Percentiles rank a stretch among this genome's conserved stretches.
These are phyloP conservation scores for Mirounga angustirostris DNA, from an alignment of 2,113 vertebrate genomes.

Conservation along the genomic window DNA sequence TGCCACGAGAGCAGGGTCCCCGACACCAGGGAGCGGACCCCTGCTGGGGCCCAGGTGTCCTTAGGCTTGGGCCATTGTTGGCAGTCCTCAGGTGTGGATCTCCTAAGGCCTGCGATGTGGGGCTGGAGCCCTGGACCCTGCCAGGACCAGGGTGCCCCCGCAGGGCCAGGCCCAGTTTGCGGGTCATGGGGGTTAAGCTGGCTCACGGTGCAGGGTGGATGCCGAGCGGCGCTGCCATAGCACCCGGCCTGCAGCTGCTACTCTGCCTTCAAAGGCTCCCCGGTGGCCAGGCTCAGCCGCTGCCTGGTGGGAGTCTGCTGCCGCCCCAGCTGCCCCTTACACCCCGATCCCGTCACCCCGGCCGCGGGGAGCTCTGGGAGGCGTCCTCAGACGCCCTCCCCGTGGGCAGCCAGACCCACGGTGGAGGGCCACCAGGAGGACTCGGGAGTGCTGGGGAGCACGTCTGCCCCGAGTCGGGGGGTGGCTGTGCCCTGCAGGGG, in stretches of 20 bases:
- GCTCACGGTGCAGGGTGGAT: neutral
- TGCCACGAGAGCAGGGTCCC: fast-evolving
- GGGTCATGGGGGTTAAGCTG: neutral
- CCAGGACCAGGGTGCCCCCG: fast-evolving
- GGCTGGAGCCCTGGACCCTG: neutral
- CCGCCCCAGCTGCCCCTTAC: neutral
- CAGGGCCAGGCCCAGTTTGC: fast-evolving
- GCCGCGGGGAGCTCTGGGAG: neutral
- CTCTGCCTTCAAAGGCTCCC: neutral
- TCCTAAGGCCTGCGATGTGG: fast-evolving
- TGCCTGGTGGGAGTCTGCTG: no score
- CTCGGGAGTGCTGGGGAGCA: neutral
- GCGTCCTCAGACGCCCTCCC: neutral
- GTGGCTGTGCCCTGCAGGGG: neutral
- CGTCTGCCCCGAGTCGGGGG: neutral
- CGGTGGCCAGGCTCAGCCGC: neutral
- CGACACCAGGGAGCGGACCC: neutral
- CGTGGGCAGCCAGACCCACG: fast-evolving
- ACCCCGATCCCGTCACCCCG: neutral
- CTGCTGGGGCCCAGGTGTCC: neutral
- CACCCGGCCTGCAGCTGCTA: neutral
- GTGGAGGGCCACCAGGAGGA: neutral
- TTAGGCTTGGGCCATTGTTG: neutral
- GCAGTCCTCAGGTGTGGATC: neutral
- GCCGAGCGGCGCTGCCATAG: fast-evolving